A percentile compares a stretch with the other conserved stretches of the same genome.
Conservation (phyloP, 2,888 invertebrate species). For the Phengaris alcon region DNA sequence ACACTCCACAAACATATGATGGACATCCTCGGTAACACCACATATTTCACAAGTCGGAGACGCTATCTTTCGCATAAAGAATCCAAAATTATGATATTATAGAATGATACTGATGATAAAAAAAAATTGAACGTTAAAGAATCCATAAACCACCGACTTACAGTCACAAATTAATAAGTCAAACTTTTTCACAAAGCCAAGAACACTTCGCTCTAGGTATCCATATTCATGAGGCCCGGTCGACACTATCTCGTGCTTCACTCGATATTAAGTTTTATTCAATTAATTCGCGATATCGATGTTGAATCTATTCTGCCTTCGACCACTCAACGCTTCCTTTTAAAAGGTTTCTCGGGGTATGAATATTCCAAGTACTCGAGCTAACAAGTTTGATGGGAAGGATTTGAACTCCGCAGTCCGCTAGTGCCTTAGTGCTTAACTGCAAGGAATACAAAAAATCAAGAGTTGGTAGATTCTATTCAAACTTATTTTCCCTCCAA, state of each 20-base stretch:
- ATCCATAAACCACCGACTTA: slow-evolving; percentile 31
- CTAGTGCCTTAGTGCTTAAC: background rate
- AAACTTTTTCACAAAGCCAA: slow-evolving; percentile 54
- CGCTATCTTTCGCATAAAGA: no score
- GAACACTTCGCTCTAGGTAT: slow-evolving; percentile 53
- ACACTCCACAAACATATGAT: no score
- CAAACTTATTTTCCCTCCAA: background rate
- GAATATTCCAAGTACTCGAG: slow-evolving; percentile 50
- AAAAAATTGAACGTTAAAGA: slow-evolving; percentile 21
- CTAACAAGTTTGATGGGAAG: slow-evolving; percentile 39
- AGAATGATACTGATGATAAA: background rate
- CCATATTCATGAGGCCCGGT: slow-evolving; percentile 66
- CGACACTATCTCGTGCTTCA: slow-evolving; percentile 41
- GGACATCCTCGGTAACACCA: no score
- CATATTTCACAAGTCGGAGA: no score
- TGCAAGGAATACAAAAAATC: slow-evolving; percentile 1
- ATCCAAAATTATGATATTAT: no score
- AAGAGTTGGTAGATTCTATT: background rate
- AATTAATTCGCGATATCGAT: slow-evolving; percentile 68
- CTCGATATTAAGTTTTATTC: slow-evolving; percentile 66
- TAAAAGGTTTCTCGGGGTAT: slow-evolving; percentile 45
- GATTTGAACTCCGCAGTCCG: slow-evolving; percentile 20
- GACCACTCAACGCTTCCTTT: slow-evolving; percentile 42
- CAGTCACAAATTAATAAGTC: slow-evolving; percentile 41
- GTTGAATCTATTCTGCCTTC: slow-evolving; percentile 44